Base-by-base conservation (phyloP, 2,888 invertebrate species). In the Andrena fulva region DNA sequence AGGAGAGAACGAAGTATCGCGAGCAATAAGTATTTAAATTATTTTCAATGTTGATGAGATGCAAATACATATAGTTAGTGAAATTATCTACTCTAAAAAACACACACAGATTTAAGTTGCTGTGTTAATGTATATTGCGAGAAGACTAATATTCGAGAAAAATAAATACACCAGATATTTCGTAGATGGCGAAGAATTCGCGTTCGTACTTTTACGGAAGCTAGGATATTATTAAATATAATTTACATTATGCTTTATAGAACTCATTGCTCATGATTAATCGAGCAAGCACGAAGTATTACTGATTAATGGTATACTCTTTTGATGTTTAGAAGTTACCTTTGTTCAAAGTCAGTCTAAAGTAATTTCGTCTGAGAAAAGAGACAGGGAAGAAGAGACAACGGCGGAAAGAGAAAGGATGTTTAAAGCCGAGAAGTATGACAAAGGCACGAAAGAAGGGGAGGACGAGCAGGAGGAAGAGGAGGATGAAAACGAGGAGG, bases 351-450 rank as follows among this genome's bases (percentile, higher is more conserved):
- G 12, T 33, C 72, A 80, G 63, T 69, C 64, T 63, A 82, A 88
- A 67, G 0, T 77, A 67, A 70, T 80, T 59, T 75, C 69, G 24
- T 82, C 84, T 29, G 87, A 90, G 69, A 88, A 86, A 71, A 59
- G 78, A 35, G 86, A 87, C 24, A 84, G 87, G 27, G 80, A 81
- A 66, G 88, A 89, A 72, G 87, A 90, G 62, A 71, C 90, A 77
- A 89, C 70, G 60, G 82, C 77, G 5, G 87, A 88, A 52, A 80
- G 82, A 2, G 73, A 83, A 72, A 27, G 71, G 75, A 74, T 82
- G 79, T 80, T 73, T 10, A 81, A 82, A 29, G 27, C 78, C 35
- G 90, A 91, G 79, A 85, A 90, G 7, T 85, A 86, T 12, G 88
- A 89, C 27, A 80, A 86, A 20, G 81, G 72, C 12, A 4, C 86